These are phyloP conservation scores for Proisotoma minuta DNA, from an alignment of 2,888 invertebrate species.

Conservation along the genomic window DNA sequence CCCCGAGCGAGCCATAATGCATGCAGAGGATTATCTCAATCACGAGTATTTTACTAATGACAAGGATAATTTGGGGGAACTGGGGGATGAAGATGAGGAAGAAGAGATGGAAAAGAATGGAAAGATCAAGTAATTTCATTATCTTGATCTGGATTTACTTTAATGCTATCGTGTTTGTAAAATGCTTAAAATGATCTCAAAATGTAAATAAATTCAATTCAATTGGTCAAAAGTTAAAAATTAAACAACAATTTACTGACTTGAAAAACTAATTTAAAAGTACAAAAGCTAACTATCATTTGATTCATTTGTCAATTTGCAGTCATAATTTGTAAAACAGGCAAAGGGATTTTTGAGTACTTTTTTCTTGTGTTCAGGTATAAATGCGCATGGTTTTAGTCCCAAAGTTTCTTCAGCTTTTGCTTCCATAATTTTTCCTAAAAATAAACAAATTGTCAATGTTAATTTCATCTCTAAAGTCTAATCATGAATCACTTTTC, in stretches of 20 bases:
- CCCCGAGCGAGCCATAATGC: constrained; percentile 62
- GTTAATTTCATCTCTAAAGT: background rate
- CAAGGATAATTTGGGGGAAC: background rate
- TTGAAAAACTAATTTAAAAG: no score
- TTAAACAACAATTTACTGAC: no score
- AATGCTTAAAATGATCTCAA: background rate
- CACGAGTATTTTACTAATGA: background rate
- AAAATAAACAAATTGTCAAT: constrained; percentile 41
- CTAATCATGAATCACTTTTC: constrained; percentile 2
- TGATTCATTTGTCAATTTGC: background rate
- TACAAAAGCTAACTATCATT: no score
- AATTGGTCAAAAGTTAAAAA: no score
- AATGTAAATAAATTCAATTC: no score
- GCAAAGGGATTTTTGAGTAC: constrained; percentile 81
- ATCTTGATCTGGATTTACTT: no score
- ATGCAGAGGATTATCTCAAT: constrained; percentile 54
- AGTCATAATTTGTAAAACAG: constrained; percentile 82
- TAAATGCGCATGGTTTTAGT: constrained; percentile 64
- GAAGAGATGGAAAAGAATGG: no score
- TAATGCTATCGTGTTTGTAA: no score
- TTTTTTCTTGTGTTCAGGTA: constrained; percentile 79
- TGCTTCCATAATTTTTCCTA: constrained; percentile 71
- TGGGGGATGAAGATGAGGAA: background rate
- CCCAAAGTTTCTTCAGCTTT: constrained; percentile 62
- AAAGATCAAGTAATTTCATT: no score